A percentile compares a stretch with the other conserved stretches of the same genome.
These are phyloP conservation scores for Catharus minimus DNA, from an alignment of 2,113 vertebrate species.

Conservation along the genomic window DNA sequence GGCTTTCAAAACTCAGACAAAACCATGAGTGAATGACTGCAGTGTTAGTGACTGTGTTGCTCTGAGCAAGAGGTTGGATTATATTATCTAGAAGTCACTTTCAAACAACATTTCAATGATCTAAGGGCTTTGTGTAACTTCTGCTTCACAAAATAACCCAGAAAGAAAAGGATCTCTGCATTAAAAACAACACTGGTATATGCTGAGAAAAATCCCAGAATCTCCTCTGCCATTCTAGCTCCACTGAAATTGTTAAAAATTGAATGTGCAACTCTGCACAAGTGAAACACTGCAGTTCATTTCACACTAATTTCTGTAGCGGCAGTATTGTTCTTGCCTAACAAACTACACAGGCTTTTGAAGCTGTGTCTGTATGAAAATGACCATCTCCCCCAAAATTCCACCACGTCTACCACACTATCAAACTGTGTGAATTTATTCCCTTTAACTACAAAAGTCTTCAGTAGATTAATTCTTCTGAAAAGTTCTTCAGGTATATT, in stretches of 20 bases:
- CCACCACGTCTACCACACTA: not conserved
- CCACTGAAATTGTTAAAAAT: not conserved
- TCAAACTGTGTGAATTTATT: not conserved
- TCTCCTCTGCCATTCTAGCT: not conserved
- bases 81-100: not conserved
- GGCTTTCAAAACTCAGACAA: not conserved
- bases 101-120: not conserved
- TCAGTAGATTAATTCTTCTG: not conserved
- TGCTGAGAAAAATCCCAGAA: not conserved
- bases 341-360: not conserved
- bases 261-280: not conserved
- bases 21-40: not conserved
- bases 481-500: not conserved
- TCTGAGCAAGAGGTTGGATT: not conserved
- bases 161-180: not conserved
- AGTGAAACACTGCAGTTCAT: not conserved
- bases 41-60: not conserved
- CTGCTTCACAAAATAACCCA: not conserved
- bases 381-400: not conserved
- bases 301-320: not conserved
- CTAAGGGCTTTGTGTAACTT: not conserved
- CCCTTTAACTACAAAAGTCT: not conserved
- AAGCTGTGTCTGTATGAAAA: not conserved
- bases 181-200: not conserved
- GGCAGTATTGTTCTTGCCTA: not conserved